These are phyloP conservation scores for Triops cancriformis DNA, from an alignment of 1,140 invertebrate genomes.

Conservation along the genomic window DNA sequence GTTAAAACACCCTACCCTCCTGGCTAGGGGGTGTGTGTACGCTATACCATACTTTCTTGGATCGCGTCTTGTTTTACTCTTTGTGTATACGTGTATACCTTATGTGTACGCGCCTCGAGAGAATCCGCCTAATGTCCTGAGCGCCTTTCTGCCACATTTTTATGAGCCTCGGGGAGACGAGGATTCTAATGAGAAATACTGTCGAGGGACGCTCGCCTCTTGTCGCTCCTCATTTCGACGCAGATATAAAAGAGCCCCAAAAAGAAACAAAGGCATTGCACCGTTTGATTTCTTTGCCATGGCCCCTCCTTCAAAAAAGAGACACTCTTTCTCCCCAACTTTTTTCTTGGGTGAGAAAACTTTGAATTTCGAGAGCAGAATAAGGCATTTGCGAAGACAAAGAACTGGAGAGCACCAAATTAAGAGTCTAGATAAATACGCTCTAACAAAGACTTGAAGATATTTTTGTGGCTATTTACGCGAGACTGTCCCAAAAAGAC, in stretches of 20 bases:
- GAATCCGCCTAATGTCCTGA: neutral
- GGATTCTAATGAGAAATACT: conserved; percentile 11
- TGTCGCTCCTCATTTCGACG: conserved; percentile 9
- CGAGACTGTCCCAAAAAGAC: neutral
- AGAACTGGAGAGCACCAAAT: neutral
- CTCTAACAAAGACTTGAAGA: neutral
- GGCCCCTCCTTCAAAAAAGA: neutral
- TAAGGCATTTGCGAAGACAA: neutral
- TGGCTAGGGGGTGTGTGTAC: no score
- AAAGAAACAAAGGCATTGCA: conserved; percentile 11
- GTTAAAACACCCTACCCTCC: no score
- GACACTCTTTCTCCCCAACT: neutral
- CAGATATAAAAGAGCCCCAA: neutral
- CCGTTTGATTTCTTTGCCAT: neutral
- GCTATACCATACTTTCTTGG: neutral
- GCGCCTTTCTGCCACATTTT: conserved; percentile 1
- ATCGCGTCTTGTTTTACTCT: neutral
- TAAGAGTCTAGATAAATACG: neutral
- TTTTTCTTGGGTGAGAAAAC: neutral
- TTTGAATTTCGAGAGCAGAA: conserved; percentile 3
- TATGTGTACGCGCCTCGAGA: neutral
- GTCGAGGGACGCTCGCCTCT: conserved; percentile 11
- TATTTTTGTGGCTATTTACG: neutral
- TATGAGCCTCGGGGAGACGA: conserved; percentile 8
- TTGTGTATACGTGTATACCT: neutral